These are phyloP conservation scores for sheep (Ovis aries) DNA, from an alignment of 2,113 vertebrate species.

Conservation along the genomic window DNA sequence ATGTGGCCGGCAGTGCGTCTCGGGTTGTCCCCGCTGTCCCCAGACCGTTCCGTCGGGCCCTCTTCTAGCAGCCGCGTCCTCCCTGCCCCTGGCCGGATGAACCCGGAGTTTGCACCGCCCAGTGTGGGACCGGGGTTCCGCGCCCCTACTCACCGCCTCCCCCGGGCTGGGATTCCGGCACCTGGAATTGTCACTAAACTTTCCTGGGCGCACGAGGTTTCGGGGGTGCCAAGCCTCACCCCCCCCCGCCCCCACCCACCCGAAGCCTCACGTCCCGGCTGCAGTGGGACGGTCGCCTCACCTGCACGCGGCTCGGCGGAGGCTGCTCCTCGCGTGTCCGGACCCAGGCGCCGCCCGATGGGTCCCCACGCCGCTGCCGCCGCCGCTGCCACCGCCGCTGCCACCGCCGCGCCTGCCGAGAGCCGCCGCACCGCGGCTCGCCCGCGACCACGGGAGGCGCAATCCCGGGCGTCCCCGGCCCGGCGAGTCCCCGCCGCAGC, in stretches of 20 bases:
- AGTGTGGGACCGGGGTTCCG: background rate
- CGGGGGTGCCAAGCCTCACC: background rate
- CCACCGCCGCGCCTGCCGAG: background rate
- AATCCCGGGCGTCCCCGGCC: background rate
- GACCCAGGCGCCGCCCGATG: slow-evolving; percentile 36
- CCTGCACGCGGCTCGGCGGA: slow-evolving; percentile 19
- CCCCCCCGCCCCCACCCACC: background rate
- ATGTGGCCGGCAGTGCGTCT: background rate
- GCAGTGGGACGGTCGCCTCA: background rate
- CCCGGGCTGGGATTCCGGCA: background rate
- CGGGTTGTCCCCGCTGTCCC: background rate
- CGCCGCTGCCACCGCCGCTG: background rate
- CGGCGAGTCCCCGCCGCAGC: background rate
- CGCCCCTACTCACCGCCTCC: background rate
- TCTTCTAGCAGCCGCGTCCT: background rate
- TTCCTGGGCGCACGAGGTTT: slow-evolving; percentile 24
- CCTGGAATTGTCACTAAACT: slow-evolving; percentile 52
- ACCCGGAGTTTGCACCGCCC: slow-evolving; percentile 19
- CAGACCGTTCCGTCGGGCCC: background rate
- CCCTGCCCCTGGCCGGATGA: background rate
- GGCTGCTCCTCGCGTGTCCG: background rate
- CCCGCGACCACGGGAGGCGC: background rate
- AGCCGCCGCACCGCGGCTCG: background rate
- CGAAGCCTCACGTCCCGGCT: background rate
- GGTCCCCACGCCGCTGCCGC: slow-evolving; percentile 1